These are phyloP conservation scores for Drosophila neocordata DNA, from an alignment of 1,140 invertebrate genomes.

Conservation along the genomic window DNA sequence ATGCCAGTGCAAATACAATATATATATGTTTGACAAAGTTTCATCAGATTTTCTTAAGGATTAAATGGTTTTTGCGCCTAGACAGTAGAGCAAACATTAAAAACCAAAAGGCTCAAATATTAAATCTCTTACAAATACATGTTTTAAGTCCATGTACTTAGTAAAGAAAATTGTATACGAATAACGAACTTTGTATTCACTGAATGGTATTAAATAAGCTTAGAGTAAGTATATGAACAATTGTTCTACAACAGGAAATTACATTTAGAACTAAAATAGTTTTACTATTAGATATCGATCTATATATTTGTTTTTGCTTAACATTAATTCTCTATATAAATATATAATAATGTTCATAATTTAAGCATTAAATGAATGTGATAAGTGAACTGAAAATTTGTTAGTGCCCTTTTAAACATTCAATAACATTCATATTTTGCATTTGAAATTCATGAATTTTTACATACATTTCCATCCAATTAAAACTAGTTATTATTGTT, in stretches of 20 bases:
- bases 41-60: slow-evolving; percentile 26
- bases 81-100: slow-evolving; percentile 6
- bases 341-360: no score
- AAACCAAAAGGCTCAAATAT: slow-evolving; percentile 6
- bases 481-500: slow-evolving; percentile 11
- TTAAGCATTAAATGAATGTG: neutral
- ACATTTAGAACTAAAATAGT: no score
- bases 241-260: no score
- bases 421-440: neutral
- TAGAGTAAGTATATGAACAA: no score
- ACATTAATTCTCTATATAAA: no score
- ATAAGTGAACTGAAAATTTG: neutral
- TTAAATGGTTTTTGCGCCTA: slow-evolving; percentile 10
- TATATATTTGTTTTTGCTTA: no score
- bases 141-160: neutral
- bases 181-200: neutral
- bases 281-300: no score
- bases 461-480: slow-evolving; percentile 4
- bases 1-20: slow-evolving; percentile 26
- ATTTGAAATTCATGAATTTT: slow-evolving; percentile 8
- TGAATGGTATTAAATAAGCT: neutral
- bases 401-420: neutral
- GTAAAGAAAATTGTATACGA: neutral
- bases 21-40: slow-evolving; percentile 30
- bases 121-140: slow-evolving; percentile 11